Base-by-base conservation (phyloP, 2,797 vertebrate genomes). In the Leontocebus nigricollis region DNA sequence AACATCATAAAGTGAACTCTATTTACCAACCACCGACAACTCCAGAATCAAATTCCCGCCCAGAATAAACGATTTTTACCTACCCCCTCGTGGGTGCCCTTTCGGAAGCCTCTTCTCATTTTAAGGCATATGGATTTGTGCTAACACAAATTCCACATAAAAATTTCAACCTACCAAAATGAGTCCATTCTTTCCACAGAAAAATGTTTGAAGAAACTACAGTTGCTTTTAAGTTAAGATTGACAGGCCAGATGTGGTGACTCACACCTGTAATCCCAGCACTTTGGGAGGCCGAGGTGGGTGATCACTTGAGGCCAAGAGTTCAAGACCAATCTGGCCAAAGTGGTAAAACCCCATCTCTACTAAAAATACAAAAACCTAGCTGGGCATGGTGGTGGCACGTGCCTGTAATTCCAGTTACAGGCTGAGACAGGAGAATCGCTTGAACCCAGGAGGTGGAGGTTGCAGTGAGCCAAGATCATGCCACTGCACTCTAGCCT, bases 151-250 rank as follows among this genome's bases (percentile, higher is more conserved):
- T 85, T 44, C 75, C 50, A 4, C 10, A 13, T 76, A 27, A 89
- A 97, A 92, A 92, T 85, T 87, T 90, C 61, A 91, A 59, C 46
- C 73, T 82, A 52, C 48, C 84, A 70, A 96, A 97, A 81, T 19
- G 27, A 93, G n/a, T 30, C 57, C 52, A 39, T 84, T 90, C 55
- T 88, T 88, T 33, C 36, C 79, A 64, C 39, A 12, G 81, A 93
- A 90, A n/a, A 59, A 96, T 7, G 12, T 79, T 85, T 75, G 88
- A 85, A 86, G 59, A 85, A 82, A 79, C 7, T 64, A 46, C 14
- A 73, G 57, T 92, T 17, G 4, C 46, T 94, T 96, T 89, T 85
- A 91, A 46, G 41, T 77, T 72, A 84, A 70, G 55, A 87, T 73
- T 44, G 57, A 70, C 36, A 64, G 15, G 61, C 30, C 30, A 67